These are phyloP conservation scores for Dendrolimus kikuchii DNA, from an alignment of 1,140 invertebrate species.

Conservation along the genomic window DNA sequence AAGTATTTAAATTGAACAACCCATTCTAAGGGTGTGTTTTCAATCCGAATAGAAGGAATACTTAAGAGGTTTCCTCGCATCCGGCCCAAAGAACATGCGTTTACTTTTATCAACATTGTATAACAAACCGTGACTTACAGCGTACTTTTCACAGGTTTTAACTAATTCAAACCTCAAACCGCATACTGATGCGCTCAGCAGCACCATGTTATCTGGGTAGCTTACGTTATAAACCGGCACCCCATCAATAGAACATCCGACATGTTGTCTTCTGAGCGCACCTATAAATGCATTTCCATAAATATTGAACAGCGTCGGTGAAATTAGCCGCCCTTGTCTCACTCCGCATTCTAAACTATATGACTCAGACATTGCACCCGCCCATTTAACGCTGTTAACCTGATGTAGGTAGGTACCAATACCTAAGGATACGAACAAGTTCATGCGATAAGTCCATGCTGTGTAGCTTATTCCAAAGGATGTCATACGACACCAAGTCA, in stretches of 20 bases:
- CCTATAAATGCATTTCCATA: constrained; percentile 8
- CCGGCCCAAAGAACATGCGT: constrained; percentile 7
- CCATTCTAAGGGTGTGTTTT: too few species aligned
- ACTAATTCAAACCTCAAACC: constrained; percentile 1
- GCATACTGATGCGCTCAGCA: background rate
- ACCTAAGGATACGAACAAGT: background rate
- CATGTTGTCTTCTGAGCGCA: constrained; percentile 6
- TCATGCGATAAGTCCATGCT: background rate
- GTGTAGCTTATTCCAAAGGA: constrained; percentile 3
- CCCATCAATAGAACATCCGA: constrained; percentile 11
- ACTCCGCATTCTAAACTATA: constrained; percentile 10
- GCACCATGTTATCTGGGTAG: constrained; percentile 9
- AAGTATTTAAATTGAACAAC: too few species aligned
- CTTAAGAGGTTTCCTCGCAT: too few species aligned
- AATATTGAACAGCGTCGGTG: constrained; percentile 10
- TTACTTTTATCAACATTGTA: constrained; percentile 10
- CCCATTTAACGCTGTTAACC: constrained; percentile 11
- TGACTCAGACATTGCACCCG: constrained; percentile 4
- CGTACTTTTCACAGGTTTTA: constrained; percentile 4
- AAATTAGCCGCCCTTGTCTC: constrained; percentile 8
- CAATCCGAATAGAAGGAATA: too few species aligned
- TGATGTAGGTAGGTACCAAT: constrained; percentile 3
- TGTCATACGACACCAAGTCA: constrained; percentile 2
- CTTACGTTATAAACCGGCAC: background rate
- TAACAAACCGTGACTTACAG: constrained; percentile 3